phyloP scores from a whole-genome alignment of 2,113 vertebrate genomes.

The Catharus minimus region DNA sequence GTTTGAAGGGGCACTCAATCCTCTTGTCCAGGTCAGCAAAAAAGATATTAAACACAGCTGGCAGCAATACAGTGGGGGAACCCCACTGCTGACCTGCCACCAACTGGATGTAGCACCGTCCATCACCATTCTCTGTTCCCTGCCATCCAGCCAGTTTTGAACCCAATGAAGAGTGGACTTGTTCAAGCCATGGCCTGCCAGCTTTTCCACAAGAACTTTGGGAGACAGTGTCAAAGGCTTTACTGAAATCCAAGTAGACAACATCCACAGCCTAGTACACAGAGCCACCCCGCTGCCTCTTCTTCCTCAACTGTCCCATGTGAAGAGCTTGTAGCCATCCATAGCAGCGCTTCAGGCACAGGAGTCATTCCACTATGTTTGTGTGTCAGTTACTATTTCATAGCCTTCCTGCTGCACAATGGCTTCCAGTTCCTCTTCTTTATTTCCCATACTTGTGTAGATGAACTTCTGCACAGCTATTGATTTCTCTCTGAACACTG shows the following conservation, averaged over 20 bases:
- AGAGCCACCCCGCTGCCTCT: not conserved
- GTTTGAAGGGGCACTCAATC: not conserved
- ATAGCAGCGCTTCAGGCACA: not conserved
- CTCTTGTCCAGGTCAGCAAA: not conserved
- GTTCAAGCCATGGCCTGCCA: not conserved
- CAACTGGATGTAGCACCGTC: not conserved
- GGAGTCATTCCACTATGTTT: no score
- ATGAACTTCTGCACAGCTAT: not conserved
- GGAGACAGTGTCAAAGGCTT: not conserved
- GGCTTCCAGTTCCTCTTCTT: not conserved
- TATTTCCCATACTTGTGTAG: accelerated
- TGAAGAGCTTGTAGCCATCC: not conserved
- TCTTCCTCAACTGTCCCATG: not conserved
- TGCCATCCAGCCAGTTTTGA: not conserved
- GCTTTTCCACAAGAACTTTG: not conserved
- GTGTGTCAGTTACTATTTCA: not conserved
- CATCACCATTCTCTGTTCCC: not conserved
- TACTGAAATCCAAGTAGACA: not conserved
- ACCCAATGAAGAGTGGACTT: not conserved
- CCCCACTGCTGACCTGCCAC: not conserved
- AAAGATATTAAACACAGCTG: not conserved
- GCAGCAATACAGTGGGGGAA: not conserved
- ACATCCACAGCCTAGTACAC: not conserved
- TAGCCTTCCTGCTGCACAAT: not conserved
- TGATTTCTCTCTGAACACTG: not conserved